Base-by-base conservation (phyloP, 1,140 invertebrate genomes). In the Drosophila subpulchrella region DNA sequence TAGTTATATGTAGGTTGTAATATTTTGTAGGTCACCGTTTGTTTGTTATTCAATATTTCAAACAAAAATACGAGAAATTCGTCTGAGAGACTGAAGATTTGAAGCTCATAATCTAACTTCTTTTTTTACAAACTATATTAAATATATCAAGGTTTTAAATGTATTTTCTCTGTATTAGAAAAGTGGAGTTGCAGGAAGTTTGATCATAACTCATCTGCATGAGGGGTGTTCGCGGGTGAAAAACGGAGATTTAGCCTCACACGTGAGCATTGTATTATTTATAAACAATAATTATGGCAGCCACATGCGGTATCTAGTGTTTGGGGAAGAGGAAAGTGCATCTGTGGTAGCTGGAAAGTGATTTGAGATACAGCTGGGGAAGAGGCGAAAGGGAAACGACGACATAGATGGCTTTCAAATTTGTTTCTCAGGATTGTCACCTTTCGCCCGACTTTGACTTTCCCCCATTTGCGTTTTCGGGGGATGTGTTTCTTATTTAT, bases 231-330 rank as follows among this genome's bases (percentile, higher is more conserved):
- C 17, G 27, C 48, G 48, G 15, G 8, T 34, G n/a, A 15, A 54
- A 50, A 17, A 50, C 11, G 36, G 46, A 70, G 78, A 80, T 66
- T 79, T 75, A 66, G 63, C 53, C 80, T 57, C 71, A 71, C 80
- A 83, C 80, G 81, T 84, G 80, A 84, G 60, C 80, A 58, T 47
- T 51, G 53, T 50, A 79, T 81, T 85, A 85, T 85, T 85, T 85
- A 86, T 86, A 85, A 86, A 86, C 75, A 86, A 86, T 85, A 86
- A 85, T 85, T 86, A 84, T 84, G 62, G 72, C 76, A 55, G 59
- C 58, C 80, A 68, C 61, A 77, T 81, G 78, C 54, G 67, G 67
- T 72, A 34, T 32, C 39, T 32, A 32, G 34, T 10, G 2, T 57
- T 66, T n/a, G 27, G 11, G 50, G 36, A 32, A 50, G 60, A 50